phyloP scores from a whole-genome alignment of 2,113 vertebrate genomes.

The Polypterus senegalus region DNA sequence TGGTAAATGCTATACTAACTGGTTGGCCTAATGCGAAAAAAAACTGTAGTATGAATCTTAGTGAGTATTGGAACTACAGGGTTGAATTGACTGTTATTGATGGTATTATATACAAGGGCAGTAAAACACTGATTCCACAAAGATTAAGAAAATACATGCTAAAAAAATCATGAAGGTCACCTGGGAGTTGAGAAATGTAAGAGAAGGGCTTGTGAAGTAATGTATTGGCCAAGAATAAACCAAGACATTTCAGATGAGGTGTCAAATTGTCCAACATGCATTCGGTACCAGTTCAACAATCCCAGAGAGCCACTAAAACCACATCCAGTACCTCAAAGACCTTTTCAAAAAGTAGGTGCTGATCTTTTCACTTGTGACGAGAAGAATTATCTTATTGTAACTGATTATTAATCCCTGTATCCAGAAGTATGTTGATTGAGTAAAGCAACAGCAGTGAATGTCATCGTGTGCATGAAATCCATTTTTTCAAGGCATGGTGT shows the following conservation, averaged over 20 bases:
- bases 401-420: conserved; percentile 14
- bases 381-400: conserved; percentile 7
- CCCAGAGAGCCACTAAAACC: background rate
- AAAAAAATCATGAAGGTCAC: too few species aligned
- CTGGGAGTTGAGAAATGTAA: too few species aligned
- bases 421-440: conserved; percentile 9
- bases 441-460: conserved; percentile 11
- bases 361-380: conserved; percentile 10
- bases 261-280: background rate
- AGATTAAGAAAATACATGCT: too few species aligned
- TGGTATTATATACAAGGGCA: too few species aligned
- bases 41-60: too few species aligned
- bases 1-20: too few species aligned
- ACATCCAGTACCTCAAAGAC: conserved; percentile 6
- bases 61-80: too few species aligned
- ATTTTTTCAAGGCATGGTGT: conserved; percentile 13
- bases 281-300: background rate
- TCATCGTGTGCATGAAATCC: conserved; percentile 9
- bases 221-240: background rate
- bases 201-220: background rate
- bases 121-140: too few species aligned
- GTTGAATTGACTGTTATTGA: too few species aligned
- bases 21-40: too few species aligned
- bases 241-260: background rate
- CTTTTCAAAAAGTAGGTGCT: conserved; percentile 12